These are phyloP conservation scores for Spilogale gracilis DNA, from an alignment of 2,113 vertebrate genomes.

Conservation along the genomic window DNA sequence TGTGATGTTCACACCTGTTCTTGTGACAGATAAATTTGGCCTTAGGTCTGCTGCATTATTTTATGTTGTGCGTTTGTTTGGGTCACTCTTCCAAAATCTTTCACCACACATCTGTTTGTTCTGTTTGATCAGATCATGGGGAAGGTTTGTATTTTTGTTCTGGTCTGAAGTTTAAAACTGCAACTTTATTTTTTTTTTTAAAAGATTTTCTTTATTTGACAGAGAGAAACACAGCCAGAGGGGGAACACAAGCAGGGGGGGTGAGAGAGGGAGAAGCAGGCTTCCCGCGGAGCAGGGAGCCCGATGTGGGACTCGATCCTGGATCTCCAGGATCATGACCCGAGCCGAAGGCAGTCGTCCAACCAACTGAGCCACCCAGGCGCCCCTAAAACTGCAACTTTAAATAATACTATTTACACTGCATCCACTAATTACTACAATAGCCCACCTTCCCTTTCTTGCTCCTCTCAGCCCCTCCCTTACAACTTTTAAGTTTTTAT, in stretches of 20 bases:
- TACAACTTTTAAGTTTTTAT: not conserved
- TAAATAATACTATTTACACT: not conserved
- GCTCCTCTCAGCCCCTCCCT: not conserved
- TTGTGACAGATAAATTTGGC: not conserved
- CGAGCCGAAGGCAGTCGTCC: no score
- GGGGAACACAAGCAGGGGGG: no score
- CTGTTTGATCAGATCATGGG: not conserved
- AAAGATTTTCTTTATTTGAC: no score
- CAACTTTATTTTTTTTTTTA: no score
- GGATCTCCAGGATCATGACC: no score
- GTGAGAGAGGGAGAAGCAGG: no score
- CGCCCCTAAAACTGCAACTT: not conserved
- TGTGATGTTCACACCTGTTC: not conserved
- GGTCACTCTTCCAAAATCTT: not conserved
- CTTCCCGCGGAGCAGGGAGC: no score
- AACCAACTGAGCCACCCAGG: no score
- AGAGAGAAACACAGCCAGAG: no score
- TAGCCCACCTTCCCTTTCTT: not conserved
- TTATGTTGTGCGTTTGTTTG: not conserved
- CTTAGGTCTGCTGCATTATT: not conserved
- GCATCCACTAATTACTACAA: not conserved
- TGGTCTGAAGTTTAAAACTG: not conserved
- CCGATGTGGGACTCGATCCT: no score
- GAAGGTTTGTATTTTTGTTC: not conserved
- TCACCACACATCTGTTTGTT: not conserved